Conservation (phyloP, 2,888 invertebrate species). For the Aelia acuminata region DNA sequence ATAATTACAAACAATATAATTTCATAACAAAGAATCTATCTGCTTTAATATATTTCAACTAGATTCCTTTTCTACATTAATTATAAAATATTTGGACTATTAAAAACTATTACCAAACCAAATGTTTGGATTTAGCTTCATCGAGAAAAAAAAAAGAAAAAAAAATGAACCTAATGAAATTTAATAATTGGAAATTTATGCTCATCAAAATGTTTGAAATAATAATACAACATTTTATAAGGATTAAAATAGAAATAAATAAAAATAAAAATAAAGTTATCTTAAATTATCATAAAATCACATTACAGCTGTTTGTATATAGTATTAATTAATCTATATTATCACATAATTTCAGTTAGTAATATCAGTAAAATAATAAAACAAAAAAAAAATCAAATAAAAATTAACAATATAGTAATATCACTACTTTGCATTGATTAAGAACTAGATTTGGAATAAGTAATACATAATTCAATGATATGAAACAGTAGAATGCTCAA, state of each 20-base stretch:
- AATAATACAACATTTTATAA: not conserved
- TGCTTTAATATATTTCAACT: no score
- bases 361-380: not conserved
- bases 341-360: slow-evolving; percentile 34
- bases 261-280: not conserved
- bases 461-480: slow-evolving; percentile 23
- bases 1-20: no score
- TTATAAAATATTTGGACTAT: no score
- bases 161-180: not conserved
- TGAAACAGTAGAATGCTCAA: not conserved
- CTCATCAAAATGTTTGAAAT: not conserved
- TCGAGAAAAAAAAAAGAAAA: no score
- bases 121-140: no score
- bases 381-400: not conserved
- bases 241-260: not conserved
- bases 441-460: not conserved
- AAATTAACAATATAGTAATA: slow-evolving; percentile 11
- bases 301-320: slow-evolving; percentile 36
- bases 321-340: not conserved
- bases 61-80: no score
- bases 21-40: no score
- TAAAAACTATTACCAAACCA: no score
- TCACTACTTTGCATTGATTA: not conserved
- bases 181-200: not conserved
- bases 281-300: slow-evolving; percentile 37